Percentiles rank a stretch among this genome's conserved stretches.
Conservation (phyloP, 2,888 invertebrate genomes). For the Orchesella flavescens region DNA sequence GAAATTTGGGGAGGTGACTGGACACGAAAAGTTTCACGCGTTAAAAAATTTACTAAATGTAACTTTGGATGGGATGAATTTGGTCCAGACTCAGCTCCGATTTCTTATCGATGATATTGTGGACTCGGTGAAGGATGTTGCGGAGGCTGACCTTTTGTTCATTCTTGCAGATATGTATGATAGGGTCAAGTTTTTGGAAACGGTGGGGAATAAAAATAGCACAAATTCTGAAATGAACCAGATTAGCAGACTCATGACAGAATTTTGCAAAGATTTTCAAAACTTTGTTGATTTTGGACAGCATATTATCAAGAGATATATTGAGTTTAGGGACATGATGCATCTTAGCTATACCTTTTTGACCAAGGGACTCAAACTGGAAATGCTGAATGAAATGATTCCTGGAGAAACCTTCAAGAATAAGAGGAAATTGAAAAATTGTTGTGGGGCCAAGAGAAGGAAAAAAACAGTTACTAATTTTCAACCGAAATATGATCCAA, state of each 20-base stretch:
- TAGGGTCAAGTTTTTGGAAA: constrained; percentile 42
- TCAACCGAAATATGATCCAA: constrained; percentile 36
- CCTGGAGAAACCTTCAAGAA: constrained; percentile 26
- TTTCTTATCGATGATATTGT: constrained; percentile 56
- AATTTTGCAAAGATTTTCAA: constrained; percentile 50
- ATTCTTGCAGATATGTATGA: constrained; percentile 52
- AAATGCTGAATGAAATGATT: constrained; percentile 33
- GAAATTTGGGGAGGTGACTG: constrained; percentile 32
- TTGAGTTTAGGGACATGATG: constrained; percentile 47
- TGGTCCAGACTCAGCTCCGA: constrained; percentile 44
- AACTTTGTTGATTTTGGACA: constrained; percentile 39
- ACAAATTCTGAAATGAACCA: constrained; percentile 31
- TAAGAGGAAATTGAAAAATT: background rate
- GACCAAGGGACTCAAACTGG: constrained; percentile 14
- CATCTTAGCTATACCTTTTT: constrained; percentile 32
- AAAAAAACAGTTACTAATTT: background rate
- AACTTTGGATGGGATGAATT: constrained; percentile 22
- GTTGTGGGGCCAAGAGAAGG: constrained; percentile 4
- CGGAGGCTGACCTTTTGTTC: constrained; percentile 42
- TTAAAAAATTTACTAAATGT: constrained; percentile 16
- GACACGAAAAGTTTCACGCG: constrained; percentile 28
- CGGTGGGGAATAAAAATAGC: constrained; percentile 5
- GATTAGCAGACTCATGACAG: constrained; percentile 34
- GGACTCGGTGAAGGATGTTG: constrained; percentile 37
- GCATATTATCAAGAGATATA: constrained; percentile 39